Percentiles rank a stretch among this genome's conserved stretches.
Conservation (phyloP, 2,888 invertebrate species). For the Lypha dubia region DNA sequence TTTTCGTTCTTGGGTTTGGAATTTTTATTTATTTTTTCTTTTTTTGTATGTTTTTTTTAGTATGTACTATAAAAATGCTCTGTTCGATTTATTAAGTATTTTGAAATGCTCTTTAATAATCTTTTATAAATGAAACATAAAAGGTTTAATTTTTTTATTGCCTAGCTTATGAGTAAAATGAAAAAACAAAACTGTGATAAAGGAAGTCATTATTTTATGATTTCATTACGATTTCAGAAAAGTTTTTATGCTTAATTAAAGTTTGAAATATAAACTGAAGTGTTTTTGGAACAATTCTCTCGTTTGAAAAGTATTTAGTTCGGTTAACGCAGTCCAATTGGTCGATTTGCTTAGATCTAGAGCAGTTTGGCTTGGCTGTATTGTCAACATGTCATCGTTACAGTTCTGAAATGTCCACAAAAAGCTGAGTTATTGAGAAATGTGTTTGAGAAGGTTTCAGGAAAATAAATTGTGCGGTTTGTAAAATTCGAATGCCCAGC, state of each 20-base stretch:
- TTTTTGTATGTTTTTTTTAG: conserved; percentile 52
- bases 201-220: neutral
- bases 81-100: conserved; percentile 51
- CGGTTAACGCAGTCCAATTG: no score
- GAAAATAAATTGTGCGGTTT: no score
- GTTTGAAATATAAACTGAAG: neutral
- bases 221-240: neutral
- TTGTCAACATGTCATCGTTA: no score
- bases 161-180: neutral
- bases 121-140: conserved; percentile 13
- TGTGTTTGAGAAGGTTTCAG: no score
- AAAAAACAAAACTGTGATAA: neutral
- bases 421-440: no score
- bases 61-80: conserved; percentile 72
- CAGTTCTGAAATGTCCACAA: no score
- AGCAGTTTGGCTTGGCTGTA: no score
- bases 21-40: conserved; percentile 39
- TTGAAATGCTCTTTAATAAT: conserved; percentile 6
- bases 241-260: neutral
- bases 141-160: conserved; percentile 28
- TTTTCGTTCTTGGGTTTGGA: conserved; percentile 30
- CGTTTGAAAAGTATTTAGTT: neutral
- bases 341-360: no score
- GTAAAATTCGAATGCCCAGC: no score
- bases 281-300: neutral